Evolutionary conservation across 1,140 invertebrate genomes (phyloP).

Genomic region (Zaprionus kolodkinae): DNA sequence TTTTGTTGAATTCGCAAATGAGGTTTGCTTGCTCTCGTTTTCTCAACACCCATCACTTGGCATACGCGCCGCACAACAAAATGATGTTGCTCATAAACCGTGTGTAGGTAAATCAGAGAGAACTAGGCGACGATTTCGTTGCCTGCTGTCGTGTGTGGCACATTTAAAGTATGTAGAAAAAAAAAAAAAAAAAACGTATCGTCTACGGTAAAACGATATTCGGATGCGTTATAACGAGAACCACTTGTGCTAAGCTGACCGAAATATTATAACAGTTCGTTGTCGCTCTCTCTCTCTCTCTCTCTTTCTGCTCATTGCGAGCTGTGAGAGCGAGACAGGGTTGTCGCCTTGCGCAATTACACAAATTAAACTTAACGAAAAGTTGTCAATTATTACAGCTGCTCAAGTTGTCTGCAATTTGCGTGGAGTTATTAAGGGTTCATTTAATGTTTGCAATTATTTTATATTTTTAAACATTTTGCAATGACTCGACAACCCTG

Average conservation of each 20-base stretch:
- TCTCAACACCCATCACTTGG: slow-evolving; percentile 73
- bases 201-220: slow-evolving; percentile 20
- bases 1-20: slow-evolving; percentile 32
- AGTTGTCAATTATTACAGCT: background rate
- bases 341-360: slow-evolving; percentile 15
- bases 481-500: slow-evolving; percentile 43
- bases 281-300: slow-evolving; percentile 2
- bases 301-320: background rate
- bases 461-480: too few species aligned
- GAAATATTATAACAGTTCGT: slow-evolving; percentile 41
- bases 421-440: background rate
- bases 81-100: slow-evolving; percentile 65
- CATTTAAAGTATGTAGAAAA: slow-evolving; percentile 16
- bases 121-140: background rate
- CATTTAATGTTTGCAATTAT: too few species aligned
- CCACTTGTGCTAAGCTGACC: slow-evolving; percentile 35
- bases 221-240: slow-evolving; percentile 31
- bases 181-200: background rate
- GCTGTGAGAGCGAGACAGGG: slow-evolving; percentile 21
- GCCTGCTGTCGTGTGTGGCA: background rate
- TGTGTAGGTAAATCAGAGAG: slow-evolving; percentile 56
- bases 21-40: slow-evolving; percentile 58
- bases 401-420: background rate
- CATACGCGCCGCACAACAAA: slow-evolving; percentile 81
- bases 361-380: too few species aligned